Conservation (phyloP, 2,888 invertebrate species). For the Abscondita cerata region DNA sequence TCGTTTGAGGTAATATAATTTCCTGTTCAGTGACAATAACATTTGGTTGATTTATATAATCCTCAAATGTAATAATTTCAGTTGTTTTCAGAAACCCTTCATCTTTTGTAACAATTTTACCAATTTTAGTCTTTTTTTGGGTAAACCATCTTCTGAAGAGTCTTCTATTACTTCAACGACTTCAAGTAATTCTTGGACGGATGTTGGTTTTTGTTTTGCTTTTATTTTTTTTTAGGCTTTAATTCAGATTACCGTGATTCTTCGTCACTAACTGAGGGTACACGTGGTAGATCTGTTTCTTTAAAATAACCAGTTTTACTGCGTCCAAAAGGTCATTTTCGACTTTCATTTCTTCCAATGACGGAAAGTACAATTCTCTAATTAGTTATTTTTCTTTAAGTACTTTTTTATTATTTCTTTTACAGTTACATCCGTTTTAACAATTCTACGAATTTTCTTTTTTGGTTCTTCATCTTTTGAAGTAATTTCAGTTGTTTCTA, state of each 20-base stretch:
- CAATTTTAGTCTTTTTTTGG: slow-evolving; percentile 42
- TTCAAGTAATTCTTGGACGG: slow-evolving; percentile 43
- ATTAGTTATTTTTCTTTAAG: slow-evolving; percentile 40
- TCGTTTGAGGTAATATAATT: neutral
- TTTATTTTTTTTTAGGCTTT: slow-evolving; percentile 22
- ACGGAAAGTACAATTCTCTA: slow-evolving; percentile 33
- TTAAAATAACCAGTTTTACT: slow-evolving; percentile 37
- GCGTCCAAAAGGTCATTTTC: slow-evolving; percentile 47
- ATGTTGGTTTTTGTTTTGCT: too few species aligned
- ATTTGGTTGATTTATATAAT: slow-evolving; percentile 50
- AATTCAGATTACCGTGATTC: too few species aligned
- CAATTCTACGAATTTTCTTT: slow-evolving; percentile 42
- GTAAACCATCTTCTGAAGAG: slow-evolving; percentile 37
- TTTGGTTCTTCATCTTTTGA: slow-evolving; percentile 47
- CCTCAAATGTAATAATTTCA: slow-evolving; percentile 56
- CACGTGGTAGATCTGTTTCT: slow-evolving; percentile 14
- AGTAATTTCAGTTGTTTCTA: slow-evolving; percentile 46
- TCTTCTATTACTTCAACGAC: slow-evolving; percentile 33
- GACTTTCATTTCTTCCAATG: slow-evolving; percentile 29
- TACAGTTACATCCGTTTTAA: slow-evolving; percentile 23
- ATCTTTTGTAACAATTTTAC: slow-evolving; percentile 46
- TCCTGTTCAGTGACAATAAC: slow-evolving; percentile 50
- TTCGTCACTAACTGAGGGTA: too few species aligned
- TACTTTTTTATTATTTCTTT: slow-evolving; percentile 24
- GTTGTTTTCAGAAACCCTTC: slow-evolving; percentile 51